These are phyloP conservation scores for Anas georgica DNA, from an alignment of 2,797 vertebrate species.

Conservation along the genomic window DNA sequence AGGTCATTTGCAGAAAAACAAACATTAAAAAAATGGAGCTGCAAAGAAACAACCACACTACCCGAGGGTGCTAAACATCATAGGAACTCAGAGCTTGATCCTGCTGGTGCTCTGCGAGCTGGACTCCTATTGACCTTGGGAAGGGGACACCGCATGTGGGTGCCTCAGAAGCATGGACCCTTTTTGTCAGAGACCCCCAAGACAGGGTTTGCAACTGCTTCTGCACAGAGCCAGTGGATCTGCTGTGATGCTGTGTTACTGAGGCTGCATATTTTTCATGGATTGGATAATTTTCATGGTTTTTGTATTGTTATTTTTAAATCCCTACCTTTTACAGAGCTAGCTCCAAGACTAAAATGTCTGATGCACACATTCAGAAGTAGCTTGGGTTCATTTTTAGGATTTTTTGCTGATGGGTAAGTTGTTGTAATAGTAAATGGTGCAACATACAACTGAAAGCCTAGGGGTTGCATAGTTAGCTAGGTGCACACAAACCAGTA, in stretches of 20 bases:
- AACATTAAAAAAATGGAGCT: constrained; percentile 31
- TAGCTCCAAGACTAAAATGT: background rate
- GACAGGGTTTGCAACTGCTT: background rate
- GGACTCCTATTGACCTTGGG: constrained; percentile 41
- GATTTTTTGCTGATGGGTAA: constrained; percentile 37
- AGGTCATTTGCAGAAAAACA: constrained; percentile 33
- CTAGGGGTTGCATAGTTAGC: constrained; percentile 32
- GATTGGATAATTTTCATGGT: constrained; percentile 54
- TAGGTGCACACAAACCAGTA: background rate
- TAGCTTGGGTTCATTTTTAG: background rate
- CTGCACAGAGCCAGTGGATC: background rate
- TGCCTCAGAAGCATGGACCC: constrained; percentile 36
- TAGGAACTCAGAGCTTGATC: constrained; percentile 50
- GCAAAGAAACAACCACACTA: background rate
- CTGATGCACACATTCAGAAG: constrained; percentile 25
- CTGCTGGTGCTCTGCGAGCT: constrained; percentile 6
- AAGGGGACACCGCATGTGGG: background rate
- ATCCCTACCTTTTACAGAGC: constrained; percentile 52
- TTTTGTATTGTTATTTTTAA: constrained; percentile 43
- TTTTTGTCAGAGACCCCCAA: constrained; percentile 37
- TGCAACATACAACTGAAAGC: constrained; percentile 17
- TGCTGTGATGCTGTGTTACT: constrained; percentile 34
- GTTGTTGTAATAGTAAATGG: constrained; percentile 20
- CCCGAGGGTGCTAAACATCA: constrained; percentile 63
- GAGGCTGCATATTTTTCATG: constrained; percentile 70